Base-by-base conservation (phyloP, 1,140 invertebrate species). In the Uloborus diversus region DNA sequence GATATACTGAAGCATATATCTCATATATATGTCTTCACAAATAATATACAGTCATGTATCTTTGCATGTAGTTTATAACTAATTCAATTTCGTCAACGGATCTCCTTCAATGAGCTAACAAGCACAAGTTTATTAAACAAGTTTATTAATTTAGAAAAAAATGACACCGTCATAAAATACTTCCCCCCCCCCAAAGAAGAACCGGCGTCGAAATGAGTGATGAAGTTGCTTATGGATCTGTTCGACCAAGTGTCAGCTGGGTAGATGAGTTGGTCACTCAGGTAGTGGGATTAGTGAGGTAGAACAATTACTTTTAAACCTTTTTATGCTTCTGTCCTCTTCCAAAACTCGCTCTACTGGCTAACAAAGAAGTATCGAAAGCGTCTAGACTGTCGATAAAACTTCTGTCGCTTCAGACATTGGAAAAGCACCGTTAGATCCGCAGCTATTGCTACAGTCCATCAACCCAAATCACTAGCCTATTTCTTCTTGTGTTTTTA, bases 221-320 rank as follows among this genome's bases (percentile, higher is more conserved):
- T 25, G 3, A 25, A 25, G 53, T 25, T 3, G 27, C 25, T 57
- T 23, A 20, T 20, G 47, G 14, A 2, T 49, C 14, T 17, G 23
- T 27, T 14, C 53, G 28, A 28, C 47, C 65, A 9, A 68, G 49
- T 68, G 65, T 68, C 65, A 68, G 27, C 30, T 3, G 28, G 4
- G 49, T 23, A 53, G 28, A 30, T 30, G 53, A 53, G 27, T 68
- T 68, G 65, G 28, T 53, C 65, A 68, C 37, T 68, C 65, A 68
- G 47, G 65, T 68, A 68, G 47, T 47, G 25, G 14, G 47, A 20
- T 25, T 47, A 68, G 65, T 68, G 49, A 68, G 30, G 65, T 51
- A 47, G 49, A 68, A 68, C 42, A 68, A 68, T 68, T 68, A 68
- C 65, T 68, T 68, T 68, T 68, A 68, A 68, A 68, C 65, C 65